Base-by-base conservation (phyloP, 2,888 invertebrate genomes). In the Idaea straminata region DNA sequence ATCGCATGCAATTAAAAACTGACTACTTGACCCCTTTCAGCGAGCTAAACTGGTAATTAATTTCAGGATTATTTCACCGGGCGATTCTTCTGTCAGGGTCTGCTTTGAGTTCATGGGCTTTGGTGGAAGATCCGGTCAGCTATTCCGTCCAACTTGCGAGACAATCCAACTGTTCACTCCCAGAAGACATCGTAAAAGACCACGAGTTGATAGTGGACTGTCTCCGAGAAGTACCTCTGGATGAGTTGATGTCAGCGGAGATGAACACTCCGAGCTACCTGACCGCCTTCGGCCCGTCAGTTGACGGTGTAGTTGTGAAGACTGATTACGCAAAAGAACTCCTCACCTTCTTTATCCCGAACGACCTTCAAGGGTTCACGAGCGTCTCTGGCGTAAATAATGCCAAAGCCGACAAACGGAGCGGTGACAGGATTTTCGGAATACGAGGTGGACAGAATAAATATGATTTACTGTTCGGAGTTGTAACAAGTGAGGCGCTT, bases 221-320 rank as follows among this genome's bases (percentile, higher is more conserved):
- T 79, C 93, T 97, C 16, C 93, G 97, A 70, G 96, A 97, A 79
- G 95, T 96, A 0, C 94, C 95, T 3, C 87, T 97, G 7, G 95
- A 95, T 61, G 96, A 96, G 73, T 92, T 97, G 5, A 95, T 97
- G 91, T 94, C 94, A 5, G 96, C 96, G 0, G 97, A 96, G 80
- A 96, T 96, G 63, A 94, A 94, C 70, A 95, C 97, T 5, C 97
- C 97, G 0, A 96, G 96, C 64, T 97, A 97, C 83, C 89, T 97
- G 62, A 97, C 96, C 71, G 96, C 97, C 0, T 99, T 98, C 79
- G 99, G 98, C 0, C 98, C 98, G 0, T 97, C 98, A 77, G 97
- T 98, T 60, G 98, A 98, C 83, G 98, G 98, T 63, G 98, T 98
- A 65, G 98, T 99, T 67, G 98, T 99, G 74, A 96, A 97, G 89